phyloP scores from a whole-genome alignment of 2,113 vertebrate species.

The Clarias magur region DNA sequence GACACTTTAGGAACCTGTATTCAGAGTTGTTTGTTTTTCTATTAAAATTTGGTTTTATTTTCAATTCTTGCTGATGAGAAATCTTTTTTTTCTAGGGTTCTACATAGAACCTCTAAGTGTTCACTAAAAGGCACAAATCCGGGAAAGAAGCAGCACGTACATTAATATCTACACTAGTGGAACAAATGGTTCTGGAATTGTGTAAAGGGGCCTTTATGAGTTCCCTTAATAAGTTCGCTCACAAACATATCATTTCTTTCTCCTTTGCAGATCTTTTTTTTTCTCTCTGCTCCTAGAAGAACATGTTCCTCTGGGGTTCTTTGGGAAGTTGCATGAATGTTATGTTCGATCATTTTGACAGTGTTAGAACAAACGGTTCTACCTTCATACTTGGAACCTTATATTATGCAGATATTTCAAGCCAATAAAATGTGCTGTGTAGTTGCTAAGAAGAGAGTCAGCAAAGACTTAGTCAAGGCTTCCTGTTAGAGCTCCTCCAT shows the following conservation, averaged over 20 bases:
- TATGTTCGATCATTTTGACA: background rate
- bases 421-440: background rate
- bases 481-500: background rate
- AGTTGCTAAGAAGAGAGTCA: background rate
- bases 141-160: background rate
- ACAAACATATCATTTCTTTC: no score
- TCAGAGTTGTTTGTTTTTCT: background rate
- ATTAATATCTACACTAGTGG: background rate
- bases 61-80: background rate
- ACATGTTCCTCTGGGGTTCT: background rate
- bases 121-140: background rate
- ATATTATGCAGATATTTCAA: background rate
- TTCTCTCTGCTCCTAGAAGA: background rate
- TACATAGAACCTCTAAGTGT: background rate
- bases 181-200: background rate
- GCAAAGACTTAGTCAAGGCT: background rate
- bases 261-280: background rate
- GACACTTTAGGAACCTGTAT: background rate
- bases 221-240: background rate
- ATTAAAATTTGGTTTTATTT: background rate
- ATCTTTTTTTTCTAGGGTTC: background rate
- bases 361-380: background rate
- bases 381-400: background rate
- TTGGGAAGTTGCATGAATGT: background rate
- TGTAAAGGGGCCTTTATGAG: background rate